Evolutionary conservation across 2,797 vertebrate genomes (phyloP).

Genomic region (Centroberyx gerrardi): DNA sequence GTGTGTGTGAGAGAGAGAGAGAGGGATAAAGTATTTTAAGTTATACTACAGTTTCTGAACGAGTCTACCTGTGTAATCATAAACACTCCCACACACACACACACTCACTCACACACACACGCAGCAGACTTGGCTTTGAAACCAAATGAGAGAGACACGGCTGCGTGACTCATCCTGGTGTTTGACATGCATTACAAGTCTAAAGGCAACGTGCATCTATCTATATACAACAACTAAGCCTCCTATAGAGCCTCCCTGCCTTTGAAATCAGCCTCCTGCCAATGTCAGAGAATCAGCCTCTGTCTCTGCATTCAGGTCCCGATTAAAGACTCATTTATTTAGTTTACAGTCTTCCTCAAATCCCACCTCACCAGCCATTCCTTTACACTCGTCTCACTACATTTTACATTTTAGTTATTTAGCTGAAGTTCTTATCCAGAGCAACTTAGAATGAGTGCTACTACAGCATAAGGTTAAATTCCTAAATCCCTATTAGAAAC

Average conservation of each 20-base stretch:
- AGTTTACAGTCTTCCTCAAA: no score
- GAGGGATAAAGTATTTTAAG: neutral
- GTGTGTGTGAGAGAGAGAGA: conserved; percentile 12
- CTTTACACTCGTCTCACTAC: neutral
- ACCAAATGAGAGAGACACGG: neutral
- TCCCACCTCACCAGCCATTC: no score
- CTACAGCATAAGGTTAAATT: no score
- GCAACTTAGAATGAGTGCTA: no score
- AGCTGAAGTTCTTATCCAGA: neutral
- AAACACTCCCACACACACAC: neutral
- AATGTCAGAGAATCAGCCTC: neutral
- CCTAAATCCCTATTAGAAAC: no score
- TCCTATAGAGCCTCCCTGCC: neutral
- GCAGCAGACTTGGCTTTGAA: neutral
- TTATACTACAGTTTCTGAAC: conserved; percentile 31
- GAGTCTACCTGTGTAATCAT: conserved; percentile 11
- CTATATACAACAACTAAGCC: neutral
- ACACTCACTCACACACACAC: conserved; percentile 8
- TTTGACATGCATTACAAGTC: neutral
- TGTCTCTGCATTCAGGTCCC: neutral
- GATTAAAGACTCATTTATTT: neutral
- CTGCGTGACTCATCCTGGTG: neutral
- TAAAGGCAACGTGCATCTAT: neutral
- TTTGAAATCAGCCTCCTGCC: neutral
- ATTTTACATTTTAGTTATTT: neutral